These are phyloP conservation scores for Ptychobarbus kaznakovi DNA, from an alignment of 2,797 vertebrate species.

Conservation along the genomic window DNA sequence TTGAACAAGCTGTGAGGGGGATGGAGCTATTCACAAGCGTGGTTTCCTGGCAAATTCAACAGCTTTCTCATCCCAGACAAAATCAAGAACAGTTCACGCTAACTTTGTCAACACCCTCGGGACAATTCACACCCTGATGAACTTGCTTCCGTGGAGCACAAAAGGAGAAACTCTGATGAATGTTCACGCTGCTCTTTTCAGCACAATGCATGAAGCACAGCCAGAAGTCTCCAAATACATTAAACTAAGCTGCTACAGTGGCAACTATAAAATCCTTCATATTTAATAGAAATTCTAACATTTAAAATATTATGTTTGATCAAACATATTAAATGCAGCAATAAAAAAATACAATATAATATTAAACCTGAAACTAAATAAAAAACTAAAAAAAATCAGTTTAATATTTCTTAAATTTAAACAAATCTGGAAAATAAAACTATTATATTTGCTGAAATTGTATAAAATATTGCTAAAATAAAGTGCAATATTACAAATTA, in stretches of 20 bases:
- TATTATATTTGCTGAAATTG: neutral
- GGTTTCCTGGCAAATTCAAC: neutral
- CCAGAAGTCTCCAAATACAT: neutral
- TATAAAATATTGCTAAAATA: neutral
- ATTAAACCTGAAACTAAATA: neutral
- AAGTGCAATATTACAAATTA: neutral
- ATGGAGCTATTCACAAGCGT: neutral
- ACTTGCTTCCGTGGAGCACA: neutral
- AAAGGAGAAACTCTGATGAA: neutral
- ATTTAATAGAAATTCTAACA: neutral
- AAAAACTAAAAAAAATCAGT: neutral
- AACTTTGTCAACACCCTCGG: neutral
- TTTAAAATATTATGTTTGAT: neutral
- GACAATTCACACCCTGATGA: neutral
- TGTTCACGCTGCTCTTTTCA: neutral
- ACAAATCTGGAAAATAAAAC: neutral
- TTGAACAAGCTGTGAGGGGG: constrained; percentile 26
- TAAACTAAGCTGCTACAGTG: neutral
- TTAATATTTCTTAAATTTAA: neutral
- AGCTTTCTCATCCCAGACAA: neutral
- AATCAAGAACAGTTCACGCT: neutral
- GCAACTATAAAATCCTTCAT: neutral
- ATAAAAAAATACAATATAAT: neutral
- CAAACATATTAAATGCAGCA: neutral
- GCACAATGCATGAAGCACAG: neutral